Base-by-base conservation (phyloP, 2,797 vertebrate species). In the Lacerta bilineata region DNA sequence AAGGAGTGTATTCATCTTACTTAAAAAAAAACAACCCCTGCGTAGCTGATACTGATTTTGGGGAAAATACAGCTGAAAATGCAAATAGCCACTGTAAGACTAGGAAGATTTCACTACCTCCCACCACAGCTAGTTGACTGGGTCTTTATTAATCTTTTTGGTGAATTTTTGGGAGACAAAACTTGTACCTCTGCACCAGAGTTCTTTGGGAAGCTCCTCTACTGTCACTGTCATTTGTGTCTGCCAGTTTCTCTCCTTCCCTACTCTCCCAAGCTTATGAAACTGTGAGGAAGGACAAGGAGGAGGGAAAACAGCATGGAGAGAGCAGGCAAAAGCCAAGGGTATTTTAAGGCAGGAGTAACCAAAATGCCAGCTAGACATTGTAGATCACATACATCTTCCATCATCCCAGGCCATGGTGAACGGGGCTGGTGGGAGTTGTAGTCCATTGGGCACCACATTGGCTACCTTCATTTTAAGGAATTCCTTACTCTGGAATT, bases 41-140 rank as follows among this genome's bases (percentile, higher is more conserved):
- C 7, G 9, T 27, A 68, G 66, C n/a, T 71, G 69, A 71, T 71
- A 5, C 69, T 71, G 27, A n/a, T 11, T 13, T 68, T 76, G 81
- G n/a, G 68, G 83, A 41, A 83, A 86, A 84, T 18, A 66, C 79
- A 90, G 85, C 85, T 84, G 20, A 59, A 90, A 84, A 87, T 88
- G 80, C 13, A 17, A 15, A 15, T 50, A 3, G 4, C 25, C 88
- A n/a, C 55, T 79, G n/a, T 39, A 90, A 83, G 72, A 20, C 76
- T 4, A 69, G 33, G 90, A 10, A 85, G 50, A 8, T 88, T 46
- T 68, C 59, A 46, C 36, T 77, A 29, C 10, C 64, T 85, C 61
- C 66, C 39, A 82, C 71, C 15, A 50, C 25, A 13, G 2, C 11
- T 77, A 46, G 43, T 77, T 27, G 20, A 76, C 6, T 75, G 74